Evolutionary conservation across 2,888 invertebrate genomes (phyloP).

Genomic region (Drosophila kuntzei): DNA sequence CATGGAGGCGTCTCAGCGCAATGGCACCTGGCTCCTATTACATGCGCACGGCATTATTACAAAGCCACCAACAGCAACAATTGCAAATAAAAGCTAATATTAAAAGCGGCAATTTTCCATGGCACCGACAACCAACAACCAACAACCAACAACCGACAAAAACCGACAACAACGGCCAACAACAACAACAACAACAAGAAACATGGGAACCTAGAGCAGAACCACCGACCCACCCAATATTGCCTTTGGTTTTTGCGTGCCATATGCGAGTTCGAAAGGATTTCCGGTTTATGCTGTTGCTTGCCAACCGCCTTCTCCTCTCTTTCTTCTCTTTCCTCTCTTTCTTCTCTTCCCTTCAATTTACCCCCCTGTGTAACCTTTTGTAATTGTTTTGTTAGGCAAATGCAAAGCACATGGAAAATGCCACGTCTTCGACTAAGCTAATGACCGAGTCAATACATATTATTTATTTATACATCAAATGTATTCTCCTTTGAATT

Average conservation of each 20-base stretch:
- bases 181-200: constrained; percentile 7
- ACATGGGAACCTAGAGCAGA: constrained; percentile 7
- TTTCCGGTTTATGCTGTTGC: constrained; percentile 76
- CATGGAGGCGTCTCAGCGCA: constrained; percentile 72
- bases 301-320: constrained; percentile 34
- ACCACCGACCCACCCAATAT: constrained; percentile 29
- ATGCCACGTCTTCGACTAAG: constrained; percentile 45
- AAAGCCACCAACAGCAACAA: constrained; percentile 68
- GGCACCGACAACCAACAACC: constrained; percentile 49
- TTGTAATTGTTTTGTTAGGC: constrained; percentile 70
- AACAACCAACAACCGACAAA: constrained; percentile 21
- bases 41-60: constrained; percentile 77
- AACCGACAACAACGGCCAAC: constrained; percentile 2
- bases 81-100: constrained; percentile 78
- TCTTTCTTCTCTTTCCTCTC: not conserved
- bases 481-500: constrained; percentile 5
- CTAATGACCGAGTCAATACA: constrained; percentile 62
- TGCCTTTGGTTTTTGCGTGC: constrained; percentile 72
- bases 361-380: constrained; percentile 38
- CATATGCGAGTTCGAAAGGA: constrained; percentile 77
- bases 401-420: constrained; percentile 58
- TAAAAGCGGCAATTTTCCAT: constrained; percentile 78
- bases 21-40: constrained; percentile 78
- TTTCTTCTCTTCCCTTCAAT: not conserved
- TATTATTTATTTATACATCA: constrained; percentile 45